These are phyloP conservation scores for Musca domestica DNA, from an alignment of 1,140 invertebrate species.

Conservation along the genomic window DNA sequence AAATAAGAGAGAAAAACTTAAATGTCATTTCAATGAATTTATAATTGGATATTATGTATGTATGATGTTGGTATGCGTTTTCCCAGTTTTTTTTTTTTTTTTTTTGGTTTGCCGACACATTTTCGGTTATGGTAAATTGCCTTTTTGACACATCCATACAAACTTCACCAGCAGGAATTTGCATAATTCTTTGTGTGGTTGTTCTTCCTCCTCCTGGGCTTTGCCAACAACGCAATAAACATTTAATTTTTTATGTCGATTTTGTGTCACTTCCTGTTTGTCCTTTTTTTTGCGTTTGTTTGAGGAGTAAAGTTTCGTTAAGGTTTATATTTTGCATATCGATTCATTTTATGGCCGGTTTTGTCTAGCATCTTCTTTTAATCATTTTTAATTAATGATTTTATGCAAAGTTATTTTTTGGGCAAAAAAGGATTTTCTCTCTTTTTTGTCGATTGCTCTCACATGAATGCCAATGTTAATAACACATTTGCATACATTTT, in stretches of 20 bases:
- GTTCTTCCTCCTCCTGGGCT: too few relatives aligned
- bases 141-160: slow-evolving; percentile 7
- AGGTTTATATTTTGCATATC: slow-evolving; percentile 8
- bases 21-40: slow-evolving; percentile 23
- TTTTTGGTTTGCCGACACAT: too few relatives aligned
- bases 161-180: slow-evolving; percentile 5
- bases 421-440: too few relatives aligned
- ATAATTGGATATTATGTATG: slow-evolving; percentile 16
- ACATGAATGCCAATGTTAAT: too few relatives aligned
- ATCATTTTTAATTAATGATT: slow-evolving; percentile 23
- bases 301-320: background rate
- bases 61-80: background rate
- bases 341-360: background rate
- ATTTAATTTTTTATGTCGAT: background rate
- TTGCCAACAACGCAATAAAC: slow-evolving; percentile 7
- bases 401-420: slow-evolving; percentile 20
- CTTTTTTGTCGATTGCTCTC: too few relatives aligned
- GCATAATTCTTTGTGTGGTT: slow-evolving; percentile 11
- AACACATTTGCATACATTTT: too few relatives aligned
- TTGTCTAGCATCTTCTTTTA: slow-evolving; percentile 6
- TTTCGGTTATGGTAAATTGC: slow-evolving; percentile 20
- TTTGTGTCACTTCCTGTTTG: background rate
- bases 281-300: background rate
- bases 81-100: too few relatives aligned
- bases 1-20: background rate